phyloP scores from a whole-genome alignment of 2,113 vertebrate genomes.

The Gila orcuttii region DNA sequence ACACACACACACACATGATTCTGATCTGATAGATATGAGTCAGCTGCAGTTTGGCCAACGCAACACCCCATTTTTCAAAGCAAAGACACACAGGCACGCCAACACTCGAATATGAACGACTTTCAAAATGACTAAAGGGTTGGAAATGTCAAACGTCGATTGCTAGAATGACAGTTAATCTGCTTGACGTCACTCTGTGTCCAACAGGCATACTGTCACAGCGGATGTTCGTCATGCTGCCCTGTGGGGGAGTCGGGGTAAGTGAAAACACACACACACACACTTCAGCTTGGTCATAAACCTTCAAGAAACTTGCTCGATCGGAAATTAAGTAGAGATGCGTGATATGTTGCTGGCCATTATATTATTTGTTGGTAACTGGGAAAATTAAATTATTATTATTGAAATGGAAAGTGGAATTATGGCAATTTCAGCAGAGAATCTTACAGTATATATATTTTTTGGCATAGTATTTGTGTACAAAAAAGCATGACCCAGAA shows the following conservation, averaged over 20 bases:
- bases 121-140: not conserved
- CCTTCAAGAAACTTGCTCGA: not conserved
- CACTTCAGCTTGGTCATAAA: not conserved
- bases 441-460: not conserved
- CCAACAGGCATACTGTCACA: constrained; percentile 85
- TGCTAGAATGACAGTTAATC: constrained; percentile 30
- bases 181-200: constrained; percentile 23
- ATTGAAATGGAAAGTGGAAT: not conserved
- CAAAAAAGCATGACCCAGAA: not conserved
- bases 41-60: not conserved
- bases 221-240: constrained; percentile 86
- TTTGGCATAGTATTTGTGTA: not conserved
- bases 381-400: not conserved
- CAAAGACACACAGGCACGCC: not conserved
- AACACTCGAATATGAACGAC: not conserved
- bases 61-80: not conserved
- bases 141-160: constrained; percentile 1
- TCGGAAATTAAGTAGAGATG: not conserved
- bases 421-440: not conserved
- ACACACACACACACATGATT: constrained; percentile 4
- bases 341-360: not conserved
- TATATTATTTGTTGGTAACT: not conserved
- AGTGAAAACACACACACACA: constrained; percentile 65
- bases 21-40: not conserved
- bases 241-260: constrained; percentile 93